Percentiles rank a stretch among this genome's conserved stretches.
phyloP scores from a whole-genome alignment of 2,888 invertebrate species.

The Euplagia quadripunctaria region DNA sequence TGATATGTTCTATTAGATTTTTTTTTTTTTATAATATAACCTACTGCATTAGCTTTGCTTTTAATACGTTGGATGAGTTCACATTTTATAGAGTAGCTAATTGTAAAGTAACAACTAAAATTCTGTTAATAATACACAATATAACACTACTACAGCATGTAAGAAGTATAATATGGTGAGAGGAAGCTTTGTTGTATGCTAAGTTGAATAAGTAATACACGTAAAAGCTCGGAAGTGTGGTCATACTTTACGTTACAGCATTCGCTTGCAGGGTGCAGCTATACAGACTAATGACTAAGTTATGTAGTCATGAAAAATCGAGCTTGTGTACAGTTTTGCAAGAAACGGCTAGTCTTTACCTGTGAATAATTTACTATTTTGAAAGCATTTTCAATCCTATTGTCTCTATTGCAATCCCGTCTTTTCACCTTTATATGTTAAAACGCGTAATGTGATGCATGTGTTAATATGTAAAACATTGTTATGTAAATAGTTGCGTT shows the following conservation, averaged over 20 bases:
- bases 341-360: background rate
- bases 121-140: background rate
- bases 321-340: slow-evolving; percentile 3
- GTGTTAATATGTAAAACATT: too few species aligned
- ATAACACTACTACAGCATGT: background rate
- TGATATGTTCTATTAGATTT: too few species aligned
- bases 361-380: background rate
- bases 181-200: slow-evolving; percentile 66
- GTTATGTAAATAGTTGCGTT: too few species aligned
- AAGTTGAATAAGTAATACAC: slow-evolving; percentile 81
- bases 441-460: too few species aligned
- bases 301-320: slow-evolving; percentile 29
- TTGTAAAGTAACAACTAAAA: background rate
- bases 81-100: too few species aligned
- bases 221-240: slow-evolving; percentile 77
- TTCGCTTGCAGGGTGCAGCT: slow-evolving; percentile 41
- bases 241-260: slow-evolving; percentile 66
- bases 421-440: too few species aligned
- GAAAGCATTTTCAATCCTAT: background rate
- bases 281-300: slow-evolving; percentile 30
- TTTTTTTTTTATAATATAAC: too few species aligned
- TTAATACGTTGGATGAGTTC: background rate
- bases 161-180: slow-evolving; percentile 30
- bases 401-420: background rate
- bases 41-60: background rate